phyloP scores from a whole-genome alignment of 2,113 vertebrate genomes.

The Nematolebias whitei region DNA sequence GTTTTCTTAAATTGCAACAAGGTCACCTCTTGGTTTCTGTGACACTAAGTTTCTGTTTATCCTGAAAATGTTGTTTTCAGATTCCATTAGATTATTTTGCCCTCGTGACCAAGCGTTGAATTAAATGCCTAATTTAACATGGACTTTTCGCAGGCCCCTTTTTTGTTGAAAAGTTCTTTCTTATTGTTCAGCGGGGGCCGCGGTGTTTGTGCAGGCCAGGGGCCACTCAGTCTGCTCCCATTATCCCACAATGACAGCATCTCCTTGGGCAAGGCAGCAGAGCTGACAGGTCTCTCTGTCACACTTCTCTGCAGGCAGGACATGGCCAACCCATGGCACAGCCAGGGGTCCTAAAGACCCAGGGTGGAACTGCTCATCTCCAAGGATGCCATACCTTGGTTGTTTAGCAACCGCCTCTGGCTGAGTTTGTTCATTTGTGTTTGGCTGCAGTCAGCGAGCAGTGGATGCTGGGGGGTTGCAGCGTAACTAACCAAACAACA shows the following conservation, averaged over 20 bases:
- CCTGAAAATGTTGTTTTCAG: conserved; percentile 46
- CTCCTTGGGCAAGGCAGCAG: conserved; percentile 77
- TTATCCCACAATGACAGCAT: conserved; percentile 74
- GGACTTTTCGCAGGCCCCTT: conserved; percentile 71
- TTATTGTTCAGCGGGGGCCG: conserved; percentile 66
- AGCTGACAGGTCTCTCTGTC: conserved; percentile 80
- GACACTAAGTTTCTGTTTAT: conserved; percentile 22
- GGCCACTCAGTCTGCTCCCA: conserved; percentile 61
- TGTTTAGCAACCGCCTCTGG: conserved; percentile 73
- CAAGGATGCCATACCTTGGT: conserved; percentile 76
- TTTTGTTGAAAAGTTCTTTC: conserved; percentile 71
- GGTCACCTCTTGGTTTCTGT: conserved; percentile 22
- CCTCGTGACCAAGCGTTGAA: conserved; percentile 78
- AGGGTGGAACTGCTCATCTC: conserved; percentile 49
- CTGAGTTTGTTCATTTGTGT: conserved; percentile 56
- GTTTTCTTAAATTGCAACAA: neutral
- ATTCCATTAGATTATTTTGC: conserved; percentile 74
- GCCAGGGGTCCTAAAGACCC: conserved; percentile 75
- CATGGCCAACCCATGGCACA: conserved; percentile 67
- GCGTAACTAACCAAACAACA: conserved; percentile 73
- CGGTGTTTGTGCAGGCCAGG: conserved; percentile 61
- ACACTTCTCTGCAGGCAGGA: conserved; percentile 78
- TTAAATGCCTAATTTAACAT: conserved; percentile 84
- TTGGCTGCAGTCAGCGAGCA: conserved; percentile 54
- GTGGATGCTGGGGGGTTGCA: conserved; percentile 43